Conservation (phyloP, 2,888 invertebrate genomes). For the Plagiodera versicolora region DNA sequence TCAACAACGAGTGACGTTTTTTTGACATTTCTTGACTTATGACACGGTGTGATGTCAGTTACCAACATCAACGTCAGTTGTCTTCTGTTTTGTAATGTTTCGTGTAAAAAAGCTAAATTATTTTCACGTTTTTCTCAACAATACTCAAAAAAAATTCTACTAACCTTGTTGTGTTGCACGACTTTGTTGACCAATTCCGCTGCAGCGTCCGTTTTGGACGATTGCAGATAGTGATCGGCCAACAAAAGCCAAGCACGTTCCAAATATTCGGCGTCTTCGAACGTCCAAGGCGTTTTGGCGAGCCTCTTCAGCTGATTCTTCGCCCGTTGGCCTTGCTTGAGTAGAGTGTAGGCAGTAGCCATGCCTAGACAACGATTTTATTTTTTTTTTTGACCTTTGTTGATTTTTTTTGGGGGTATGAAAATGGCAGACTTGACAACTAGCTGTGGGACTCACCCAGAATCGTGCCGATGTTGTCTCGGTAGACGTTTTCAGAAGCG, state of each 20-base stretch:
- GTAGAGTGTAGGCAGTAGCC: slow-evolving; percentile 71
- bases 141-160: background rate
- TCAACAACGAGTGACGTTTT: too few species aligned
- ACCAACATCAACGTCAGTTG: too few species aligned
- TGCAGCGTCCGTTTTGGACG: slow-evolving; percentile 83
- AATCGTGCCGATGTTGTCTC: slow-evolving; percentile 83
- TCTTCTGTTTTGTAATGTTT: too few species aligned
- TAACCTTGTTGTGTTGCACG: slow-evolving; percentile 57
- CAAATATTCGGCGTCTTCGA: slow-evolving; percentile 94
- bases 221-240: slow-evolving; percentile 86
- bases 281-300: slow-evolving; percentile 84
- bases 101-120: too few species aligned
- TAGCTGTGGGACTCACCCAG: slow-evolving; percentile 58
- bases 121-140: too few species aligned
- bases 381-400: too few species aligned
- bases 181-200: slow-evolving; percentile 78
- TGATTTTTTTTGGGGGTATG: background rate
- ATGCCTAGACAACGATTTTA: slow-evolving; percentile 62
- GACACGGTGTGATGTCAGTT: too few species aligned
- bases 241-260: slow-evolving; percentile 94
- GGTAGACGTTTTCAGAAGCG: slow-evolving; percentile 71
- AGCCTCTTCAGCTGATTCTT: slow-evolving; percentile 91
- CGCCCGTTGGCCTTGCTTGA: slow-evolving; percentile 90
- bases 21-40: too few species aligned
- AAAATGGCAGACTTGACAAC: too few species aligned